phyloP scores from a whole-genome alignment of 2,888 invertebrate species.

The Papilio gigon region DNA sequence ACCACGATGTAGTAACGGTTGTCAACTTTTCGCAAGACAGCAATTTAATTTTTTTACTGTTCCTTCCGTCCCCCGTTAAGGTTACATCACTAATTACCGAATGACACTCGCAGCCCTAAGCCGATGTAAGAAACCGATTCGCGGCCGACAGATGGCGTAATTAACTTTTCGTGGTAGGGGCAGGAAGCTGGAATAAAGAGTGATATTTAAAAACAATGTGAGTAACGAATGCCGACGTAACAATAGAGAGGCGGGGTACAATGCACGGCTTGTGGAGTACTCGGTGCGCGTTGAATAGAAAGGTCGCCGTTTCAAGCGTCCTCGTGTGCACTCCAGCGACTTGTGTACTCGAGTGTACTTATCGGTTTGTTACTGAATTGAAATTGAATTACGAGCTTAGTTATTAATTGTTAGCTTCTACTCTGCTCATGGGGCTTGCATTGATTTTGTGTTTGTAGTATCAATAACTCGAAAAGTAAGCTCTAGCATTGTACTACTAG shows the following conservation, averaged over 20 bases:
- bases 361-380: slow-evolving; percentile 40
- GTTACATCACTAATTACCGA: slow-evolving; percentile 36
- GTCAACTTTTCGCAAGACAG: not conserved
- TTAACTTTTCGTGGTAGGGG: slow-evolving; percentile 50
- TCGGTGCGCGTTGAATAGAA: slow-evolving; percentile 33
- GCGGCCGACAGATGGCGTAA: slow-evolving; percentile 58
- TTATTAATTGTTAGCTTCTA: slow-evolving; percentile 8
- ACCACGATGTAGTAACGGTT: not conserved
- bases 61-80: not conserved
- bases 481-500: not conserved
- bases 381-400: slow-evolving; percentile 38
- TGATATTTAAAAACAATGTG: slow-evolving; percentile 43
- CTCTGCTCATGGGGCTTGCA: not conserved
- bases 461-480: not conserved
- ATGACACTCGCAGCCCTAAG: slow-evolving; percentile 34
- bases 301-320: slow-evolving; percentile 37
- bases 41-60: not conserved
- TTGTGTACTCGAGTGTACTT: slow-evolving; percentile 34
- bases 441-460: slow-evolving; percentile 1
- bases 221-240: slow-evolving; percentile 41
- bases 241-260: slow-evolving; percentile 38
- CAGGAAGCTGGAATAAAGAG: slow-evolving; percentile 40
- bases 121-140: slow-evolving; percentile 31
- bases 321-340: slow-evolving; percentile 40
- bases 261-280: slow-evolving; percentile 38